Percentiles rank a stretch among this genome's conserved stretches.
phyloP scores from a whole-genome alignment of 2,888 invertebrate species.

The Tridacna crocea region DNA sequence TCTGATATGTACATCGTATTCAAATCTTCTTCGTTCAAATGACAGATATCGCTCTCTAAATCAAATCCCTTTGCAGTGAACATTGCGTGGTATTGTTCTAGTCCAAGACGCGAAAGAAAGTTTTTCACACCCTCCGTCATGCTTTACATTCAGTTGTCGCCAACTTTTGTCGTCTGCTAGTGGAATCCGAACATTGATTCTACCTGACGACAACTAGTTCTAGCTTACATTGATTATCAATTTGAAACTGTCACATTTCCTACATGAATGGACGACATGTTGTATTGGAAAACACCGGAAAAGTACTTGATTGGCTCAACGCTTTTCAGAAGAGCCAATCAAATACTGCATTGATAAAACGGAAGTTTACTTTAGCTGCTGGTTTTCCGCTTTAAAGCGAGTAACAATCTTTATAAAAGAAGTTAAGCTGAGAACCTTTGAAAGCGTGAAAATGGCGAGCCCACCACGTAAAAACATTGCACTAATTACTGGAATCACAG shows the following conservation, averaged over 20 bases:
- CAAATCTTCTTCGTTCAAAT: constrained; percentile 71
- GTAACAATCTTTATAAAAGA: too few species aligned
- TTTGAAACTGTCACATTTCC: constrained; percentile 6
- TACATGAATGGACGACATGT: constrained; percentile 19
- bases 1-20: constrained; percentile 72
- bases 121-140: constrained; percentile 70
- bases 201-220: too few species aligned
- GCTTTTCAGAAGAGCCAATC: not conserved
- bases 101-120: constrained; percentile 72
- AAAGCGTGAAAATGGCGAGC: constrained; percentile 15
- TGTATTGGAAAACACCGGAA: constrained; percentile 12
- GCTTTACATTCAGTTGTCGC: not conserved
- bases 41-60: constrained; percentile 74
- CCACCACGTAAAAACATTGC: constrained; percentile 87
- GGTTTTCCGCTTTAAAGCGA: not conserved
- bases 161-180: not conserved
- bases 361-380: constrained; percentile 1
- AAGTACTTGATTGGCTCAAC: not conserved
- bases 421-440: not conserved
- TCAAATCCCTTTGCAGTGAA: constrained; percentile 79
- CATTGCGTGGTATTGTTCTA: constrained; percentile 75
- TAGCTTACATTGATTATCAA: not conserved
- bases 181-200: not conserved
- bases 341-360: not conserved
- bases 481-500: constrained; percentile 97